Evolutionary conservation across 2,113 vertebrate species (phyloP).

Genomic region (Sphyrna mokarran): DNA sequence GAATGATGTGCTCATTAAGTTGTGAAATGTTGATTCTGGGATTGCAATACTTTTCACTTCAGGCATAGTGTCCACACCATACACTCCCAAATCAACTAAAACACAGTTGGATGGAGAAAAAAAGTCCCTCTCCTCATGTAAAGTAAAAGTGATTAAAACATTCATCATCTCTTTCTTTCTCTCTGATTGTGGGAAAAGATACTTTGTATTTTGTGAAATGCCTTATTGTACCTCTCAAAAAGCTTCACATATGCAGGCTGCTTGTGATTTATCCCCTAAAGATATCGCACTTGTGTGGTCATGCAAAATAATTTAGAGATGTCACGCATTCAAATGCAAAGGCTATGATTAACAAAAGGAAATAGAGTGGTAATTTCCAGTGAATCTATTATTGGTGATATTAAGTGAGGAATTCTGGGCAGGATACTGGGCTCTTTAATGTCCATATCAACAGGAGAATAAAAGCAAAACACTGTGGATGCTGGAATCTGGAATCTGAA

Average conservation of each 20-base stretch:
- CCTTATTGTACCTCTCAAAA: not conserved
- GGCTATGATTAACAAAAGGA: no score
- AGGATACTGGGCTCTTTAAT: not conserved
- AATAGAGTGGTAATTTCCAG: no score
- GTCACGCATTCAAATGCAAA: no score
- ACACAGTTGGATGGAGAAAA: not conserved
- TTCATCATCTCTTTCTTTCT: not conserved
- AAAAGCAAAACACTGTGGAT: no score
- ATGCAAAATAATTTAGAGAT: no score
- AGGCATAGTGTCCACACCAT: not conserved
- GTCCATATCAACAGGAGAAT: not conserved
- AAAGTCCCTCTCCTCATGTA: not conserved
- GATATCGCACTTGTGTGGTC: no score
- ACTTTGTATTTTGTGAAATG: not conserved
- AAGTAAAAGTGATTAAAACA: not conserved
- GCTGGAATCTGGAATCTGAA: no score
- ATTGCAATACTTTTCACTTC: not conserved
- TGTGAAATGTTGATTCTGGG: not conserved
- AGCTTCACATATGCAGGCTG: not conserved
- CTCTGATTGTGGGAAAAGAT: not conserved
- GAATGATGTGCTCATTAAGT: not conserved
- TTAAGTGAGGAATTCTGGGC: not conserved
- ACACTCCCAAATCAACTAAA: not conserved
- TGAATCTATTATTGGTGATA: not conserved
- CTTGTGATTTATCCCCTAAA: not conserved